Evolutionary conservation across 2,797 vertebrate genomes (phyloP).

Genomic region (Synaphobranchus kaupii): DNA sequence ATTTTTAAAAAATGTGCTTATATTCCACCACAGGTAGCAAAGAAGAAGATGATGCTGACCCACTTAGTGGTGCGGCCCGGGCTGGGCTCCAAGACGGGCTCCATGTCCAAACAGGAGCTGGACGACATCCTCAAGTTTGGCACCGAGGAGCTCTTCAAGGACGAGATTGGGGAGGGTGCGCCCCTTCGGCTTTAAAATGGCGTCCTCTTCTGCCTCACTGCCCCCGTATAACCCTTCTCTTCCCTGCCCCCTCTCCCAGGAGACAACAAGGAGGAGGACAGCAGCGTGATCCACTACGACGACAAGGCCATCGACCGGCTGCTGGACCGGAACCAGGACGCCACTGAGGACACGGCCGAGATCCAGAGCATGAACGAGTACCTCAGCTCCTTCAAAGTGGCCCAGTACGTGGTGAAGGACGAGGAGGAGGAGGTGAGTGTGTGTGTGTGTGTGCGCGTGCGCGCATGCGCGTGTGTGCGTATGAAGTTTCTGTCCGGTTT

Average conservation of each 20-base stretch:
- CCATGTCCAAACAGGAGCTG: constrained; percentile 98
- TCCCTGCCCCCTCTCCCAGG: constrained; percentile 62
- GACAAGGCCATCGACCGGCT: constrained; percentile 92
- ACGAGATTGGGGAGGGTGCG: constrained; percentile 86
- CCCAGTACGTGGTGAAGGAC: constrained; percentile 97
- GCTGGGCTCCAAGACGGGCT: constrained; percentile 94
- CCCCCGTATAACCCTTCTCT: background rate
- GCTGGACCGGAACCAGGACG: constrained; percentile 92
- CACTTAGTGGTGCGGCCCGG: constrained; percentile 96
- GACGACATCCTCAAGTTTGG: constrained; percentile 98
- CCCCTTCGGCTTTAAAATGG: background rate
- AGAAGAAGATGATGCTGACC: constrained; percentile 99
- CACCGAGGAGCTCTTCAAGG: constrained; percentile 95
- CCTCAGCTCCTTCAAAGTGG: constrained; percentile 98
- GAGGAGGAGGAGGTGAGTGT: constrained; percentile 92
- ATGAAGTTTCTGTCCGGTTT: background rate
- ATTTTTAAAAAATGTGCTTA: background rate
- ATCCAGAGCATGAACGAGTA: constrained; percentile 99
- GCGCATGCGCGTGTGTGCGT: background rate
- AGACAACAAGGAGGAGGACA: constrained; percentile 95
- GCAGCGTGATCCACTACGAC: constrained; percentile 97
- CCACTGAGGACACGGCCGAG: constrained; percentile 93
- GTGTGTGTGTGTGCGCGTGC: background rate
- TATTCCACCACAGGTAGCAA: constrained; percentile 83
- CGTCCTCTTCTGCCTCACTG: background rate